Base-by-base conservation (phyloP, 2,113 vertebrate species). In the Istiophorus platypterus region DNA sequence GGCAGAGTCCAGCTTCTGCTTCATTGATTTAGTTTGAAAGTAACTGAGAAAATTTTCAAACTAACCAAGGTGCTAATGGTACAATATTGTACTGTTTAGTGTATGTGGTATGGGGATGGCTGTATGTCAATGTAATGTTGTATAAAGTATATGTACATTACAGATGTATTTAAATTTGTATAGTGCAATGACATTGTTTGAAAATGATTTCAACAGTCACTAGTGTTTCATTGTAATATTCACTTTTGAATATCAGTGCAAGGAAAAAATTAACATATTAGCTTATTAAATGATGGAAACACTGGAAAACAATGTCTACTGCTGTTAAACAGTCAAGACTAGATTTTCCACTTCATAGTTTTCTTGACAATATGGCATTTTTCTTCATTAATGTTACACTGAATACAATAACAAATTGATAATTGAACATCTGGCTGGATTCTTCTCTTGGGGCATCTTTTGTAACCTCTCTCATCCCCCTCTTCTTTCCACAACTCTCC, bases 401-500 rank as follows among this genome's bases (percentile, higher is more conserved):
- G 66, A 66, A 4, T 20, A 57, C 1, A 39, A 24, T 20, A 51
- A 68, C 17, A 31, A 37, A 51, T 34, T 65, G 37, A 63, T 76
- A 63, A 77, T 75, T n/a, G 42, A 82, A 67, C 51, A 52, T 20
- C 27, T 31, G 26, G 47, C 49, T 70, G 39, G 31, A 58, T 81
- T 58, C 80, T 66, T 61, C 22, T n/a, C 11, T 70, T 3, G 9
- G 26, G n/a, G 3, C 22, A 65, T 74, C 65, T 84, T 47, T 81
- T 72, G 42, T 69, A 85, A 80, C 69, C 78, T 77, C 78, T 84
- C 52, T 67, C 51, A 62, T 57, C 24, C 69, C 49, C 31, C 4
- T 17, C 18, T 52, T 26, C 18, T 82, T 64, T 41, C 54, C 22
- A 7, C 18, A 58, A 58, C 82, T 85, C 84, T 85, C 47, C 78